A percentile compares a stretch with the other conserved stretches of the same genome.
phyloP scores from a whole-genome alignment of 2,113 vertebrate species.

The Electrona antarctica region DNA sequence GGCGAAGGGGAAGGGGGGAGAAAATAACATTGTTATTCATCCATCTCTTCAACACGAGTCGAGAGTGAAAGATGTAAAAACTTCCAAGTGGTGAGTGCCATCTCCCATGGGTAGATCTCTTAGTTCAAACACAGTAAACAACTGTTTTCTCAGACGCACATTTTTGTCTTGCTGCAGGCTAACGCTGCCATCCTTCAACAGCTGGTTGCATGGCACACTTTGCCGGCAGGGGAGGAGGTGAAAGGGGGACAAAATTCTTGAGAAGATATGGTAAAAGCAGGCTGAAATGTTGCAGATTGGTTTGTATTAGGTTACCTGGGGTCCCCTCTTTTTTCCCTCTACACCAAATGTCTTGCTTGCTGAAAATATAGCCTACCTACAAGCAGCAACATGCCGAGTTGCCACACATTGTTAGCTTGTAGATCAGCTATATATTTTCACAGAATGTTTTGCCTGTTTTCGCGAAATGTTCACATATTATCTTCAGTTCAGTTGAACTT shows the following conservation, averaged over 20 bases:
- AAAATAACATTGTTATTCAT: conserved; percentile 87
- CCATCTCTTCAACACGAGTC: conserved; percentile 81
- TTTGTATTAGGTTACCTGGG: conserved; percentile 39
- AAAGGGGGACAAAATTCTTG: conserved; percentile 40
- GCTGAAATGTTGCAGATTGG: conserved; percentile 58
- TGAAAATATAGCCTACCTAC: no score
- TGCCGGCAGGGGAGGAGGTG: conserved; percentile 58
- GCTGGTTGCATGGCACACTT: conserved; percentile 70
- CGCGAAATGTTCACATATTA: no score
- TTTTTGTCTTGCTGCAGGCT: conserved; percentile 92
- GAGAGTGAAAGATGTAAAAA: conserved; percentile 81
- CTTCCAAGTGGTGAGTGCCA: conserved; percentile 76
- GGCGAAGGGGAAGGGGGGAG: conserved; percentile 31
- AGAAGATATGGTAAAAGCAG: conserved; percentile 44
- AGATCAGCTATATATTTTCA: no score
- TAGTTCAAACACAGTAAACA: conserved; percentile 93
- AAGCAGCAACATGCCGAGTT: no score
- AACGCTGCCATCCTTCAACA: conserved; percentile 79
- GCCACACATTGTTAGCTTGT: no score
- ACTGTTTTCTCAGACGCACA: conserved; percentile 89
- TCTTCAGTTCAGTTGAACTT: no score
- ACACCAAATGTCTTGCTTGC: no score
- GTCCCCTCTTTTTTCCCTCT: no score
- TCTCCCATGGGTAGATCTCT: conserved; percentile 85
- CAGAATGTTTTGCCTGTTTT: no score